Conservation (phyloP, 2,888 invertebrate species). For the Lasioglossum oenotherae region DNA sequence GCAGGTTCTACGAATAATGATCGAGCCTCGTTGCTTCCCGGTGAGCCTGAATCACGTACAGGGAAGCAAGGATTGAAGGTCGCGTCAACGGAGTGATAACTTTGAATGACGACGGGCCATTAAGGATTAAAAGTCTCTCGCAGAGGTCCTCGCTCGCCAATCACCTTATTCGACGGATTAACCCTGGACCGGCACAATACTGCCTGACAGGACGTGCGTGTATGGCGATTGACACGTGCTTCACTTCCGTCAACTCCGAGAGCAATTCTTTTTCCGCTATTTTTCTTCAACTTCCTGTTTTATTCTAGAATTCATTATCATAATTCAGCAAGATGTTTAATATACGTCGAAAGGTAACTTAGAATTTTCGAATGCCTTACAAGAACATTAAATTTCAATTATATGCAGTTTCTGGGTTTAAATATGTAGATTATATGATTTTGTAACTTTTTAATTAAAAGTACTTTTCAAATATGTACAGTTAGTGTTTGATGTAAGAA, state of each 20-base stretch:
- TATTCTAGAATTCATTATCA: background rate
- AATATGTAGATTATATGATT: too few species aligned
- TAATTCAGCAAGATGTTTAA: background rate
- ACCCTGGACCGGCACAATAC: constrained; percentile 47
- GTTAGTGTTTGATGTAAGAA: too few species aligned
- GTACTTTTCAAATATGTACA: too few species aligned
- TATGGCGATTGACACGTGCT: background rate
- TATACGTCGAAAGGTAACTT: too few species aligned
- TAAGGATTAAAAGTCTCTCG: constrained; percentile 34
- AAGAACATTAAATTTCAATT: too few species aligned
- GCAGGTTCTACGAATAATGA: background rate
- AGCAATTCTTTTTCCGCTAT: too few species aligned
- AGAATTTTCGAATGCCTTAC: too few species aligned
- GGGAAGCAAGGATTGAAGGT: constrained; percentile 43
- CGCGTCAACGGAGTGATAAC: background rate
- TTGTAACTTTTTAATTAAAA: too few species aligned
- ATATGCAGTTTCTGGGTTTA: too few species aligned
- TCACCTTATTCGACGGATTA: constrained; percentile 59
- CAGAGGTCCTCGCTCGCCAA: constrained; percentile 23
- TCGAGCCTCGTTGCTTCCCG: background rate
- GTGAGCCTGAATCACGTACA: constrained; percentile 44
- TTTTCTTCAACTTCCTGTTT: background rate
- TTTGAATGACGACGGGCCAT: constrained; percentile 48
- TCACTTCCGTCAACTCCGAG: background rate
- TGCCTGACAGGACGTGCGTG: constrained; percentile 27